Base-by-base conservation (phyloP, 2,888 invertebrate species). In the Anarsia innoxiella region DNA sequence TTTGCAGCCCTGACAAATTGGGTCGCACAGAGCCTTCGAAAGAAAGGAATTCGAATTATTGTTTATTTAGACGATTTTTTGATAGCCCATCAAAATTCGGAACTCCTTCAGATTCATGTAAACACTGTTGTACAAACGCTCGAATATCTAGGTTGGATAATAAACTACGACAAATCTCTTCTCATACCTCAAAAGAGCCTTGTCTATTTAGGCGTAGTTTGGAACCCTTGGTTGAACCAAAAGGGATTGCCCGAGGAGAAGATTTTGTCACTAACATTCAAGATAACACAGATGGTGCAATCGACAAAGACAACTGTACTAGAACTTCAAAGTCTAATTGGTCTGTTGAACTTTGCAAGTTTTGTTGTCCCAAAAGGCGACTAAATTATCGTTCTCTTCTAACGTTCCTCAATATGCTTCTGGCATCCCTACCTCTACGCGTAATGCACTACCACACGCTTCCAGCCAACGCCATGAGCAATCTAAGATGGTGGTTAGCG, bases 51-150 rank as follows among this genome's bases (percentile, higher is more conserved):
- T 3, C 48, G n/a, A n/a, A n/a, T n/a, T n/a, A n/a, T n/a, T n/a
- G n/a, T n/a, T n/a, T n/a, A n/a, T n/a, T n/a, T n/a, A 5, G 49
- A 49, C 47, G 48, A 47, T 40, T 52, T 39, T 28, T 23, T 48
- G 4, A 5, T 52, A 0, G 49, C 23, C 1, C 23, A 44, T 37
- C 52, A 49, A 12, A 31, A 49, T 19, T 14, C 27, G 1, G 14
- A 5, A 1, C 14, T 12, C 2, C 33, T 52, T 4, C 16, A 23
- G 11, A 12, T 31, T 1, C 47, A 57, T 2, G 39, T 43, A 1
- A 6, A 29, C 9, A 2, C 33, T 1, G 9, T 33, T 0, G 5
- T 51, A 9, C 8, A 40, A 1, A 23, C 2, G 3, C 12, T 51
- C 8, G 6, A 31, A 6, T 11, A 19, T n/a, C 28, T n/a, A n/a